Evolutionary conservation across 1,140 invertebrate genomes (phyloP).

Genomic region (Drosophila pectinifera): DNA sequence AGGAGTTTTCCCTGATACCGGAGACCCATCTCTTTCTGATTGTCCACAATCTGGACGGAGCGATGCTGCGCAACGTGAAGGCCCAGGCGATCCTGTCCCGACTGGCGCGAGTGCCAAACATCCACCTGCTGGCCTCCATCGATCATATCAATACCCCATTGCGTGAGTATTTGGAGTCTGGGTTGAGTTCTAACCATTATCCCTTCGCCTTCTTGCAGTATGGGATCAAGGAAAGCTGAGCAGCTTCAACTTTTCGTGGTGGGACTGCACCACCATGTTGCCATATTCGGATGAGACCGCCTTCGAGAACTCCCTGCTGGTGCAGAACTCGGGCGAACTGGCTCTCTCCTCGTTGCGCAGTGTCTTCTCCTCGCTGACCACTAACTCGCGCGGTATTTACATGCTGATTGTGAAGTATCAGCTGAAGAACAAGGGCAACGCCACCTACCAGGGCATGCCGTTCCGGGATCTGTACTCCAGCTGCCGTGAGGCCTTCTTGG

Average conservation of each 20-base stretch:
- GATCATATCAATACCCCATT: slow-evolving; percentile 97
- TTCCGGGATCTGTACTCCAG: slow-evolving; percentile 94
- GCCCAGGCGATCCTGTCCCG: too few relatives aligned
- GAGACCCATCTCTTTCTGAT: too few relatives aligned
- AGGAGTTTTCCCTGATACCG: too few relatives aligned
- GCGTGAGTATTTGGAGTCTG: slow-evolving; percentile 87
- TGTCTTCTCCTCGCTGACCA: slow-evolving; percentile 94
- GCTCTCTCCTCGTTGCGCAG: slow-evolving; percentile 94
- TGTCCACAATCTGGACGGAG: too few relatives aligned
- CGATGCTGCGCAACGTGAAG: too few relatives aligned
- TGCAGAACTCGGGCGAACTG: slow-evolving; percentile 91
- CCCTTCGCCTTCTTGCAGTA: slow-evolving; percentile 88
- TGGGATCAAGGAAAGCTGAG: slow-evolving; percentile 95
- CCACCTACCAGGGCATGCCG: slow-evolving; percentile 92
- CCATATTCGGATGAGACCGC: slow-evolving; percentile 94
- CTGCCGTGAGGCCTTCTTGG: slow-evolving; percentile 94
- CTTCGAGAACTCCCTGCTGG: slow-evolving; percentile 93
- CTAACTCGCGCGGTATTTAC: slow-evolving; percentile 95
- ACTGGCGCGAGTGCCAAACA: slow-evolving; percentile 90
- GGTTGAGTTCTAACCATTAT: neutral
- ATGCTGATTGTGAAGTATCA: slow-evolving; percentile 92
- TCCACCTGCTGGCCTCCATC: slow-evolving; percentile 93
- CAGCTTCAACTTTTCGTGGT: slow-evolving; percentile 95
- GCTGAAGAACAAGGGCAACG: slow-evolving; percentile 89
- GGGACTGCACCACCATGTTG: slow-evolving; percentile 93